These are phyloP conservation scores for Microctenopoma lineatum DNA, from an alignment of 2,797 vertebrate genomes.

Conservation along the genomic window DNA sequence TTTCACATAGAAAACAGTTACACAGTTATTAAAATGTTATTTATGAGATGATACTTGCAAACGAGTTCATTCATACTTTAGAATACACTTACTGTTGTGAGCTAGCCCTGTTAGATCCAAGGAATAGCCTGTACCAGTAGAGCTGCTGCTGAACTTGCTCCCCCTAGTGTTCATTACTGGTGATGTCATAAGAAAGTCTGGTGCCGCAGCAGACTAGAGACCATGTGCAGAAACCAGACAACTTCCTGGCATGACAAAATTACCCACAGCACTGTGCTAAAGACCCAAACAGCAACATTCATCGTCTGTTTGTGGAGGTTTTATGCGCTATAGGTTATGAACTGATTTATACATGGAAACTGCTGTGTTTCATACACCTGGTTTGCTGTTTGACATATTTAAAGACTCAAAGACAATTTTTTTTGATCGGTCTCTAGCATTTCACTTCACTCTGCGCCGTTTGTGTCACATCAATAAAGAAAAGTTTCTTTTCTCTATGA, in stretches of 20 bases:
- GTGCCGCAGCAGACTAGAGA: slow-evolving; percentile 50
- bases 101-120: slow-evolving; percentile 27
- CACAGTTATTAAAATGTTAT: slow-evolving; percentile 26
- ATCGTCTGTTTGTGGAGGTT: neutral
- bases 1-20: slow-evolving; percentile 49
- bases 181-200: slow-evolving; percentile 46
- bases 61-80: slow-evolving; percentile 39
- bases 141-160: slow-evolving; percentile 47
- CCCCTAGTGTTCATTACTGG: slow-evolving; percentile 60
- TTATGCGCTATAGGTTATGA: slow-evolving; percentile 7
- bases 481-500: slow-evolving; percentile 74
- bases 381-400: slow-evolving; percentile 54
- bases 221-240: slow-evolving; percentile 24
- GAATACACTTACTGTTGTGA: slow-evolving; percentile 21
- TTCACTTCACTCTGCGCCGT: slow-evolving; percentile 52
- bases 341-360: slow-evolving; percentile 28
- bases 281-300: slow-evolving; percentile 6
- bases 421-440: slow-evolving; percentile 55
- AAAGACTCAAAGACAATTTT: slow-evolving; percentile 5
- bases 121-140: slow-evolving; percentile 17
- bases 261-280: slow-evolving; percentile 37
- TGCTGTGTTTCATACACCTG: slow-evolving; percentile 39
- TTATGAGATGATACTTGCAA: slow-evolving; percentile 51
- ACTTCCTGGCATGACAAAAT: slow-evolving; percentile 44
- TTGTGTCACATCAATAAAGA: slow-evolving; percentile 56